phyloP scores from a whole-genome alignment of 2,797 vertebrate species.

The Pseudocheirus occidentalis region DNA sequence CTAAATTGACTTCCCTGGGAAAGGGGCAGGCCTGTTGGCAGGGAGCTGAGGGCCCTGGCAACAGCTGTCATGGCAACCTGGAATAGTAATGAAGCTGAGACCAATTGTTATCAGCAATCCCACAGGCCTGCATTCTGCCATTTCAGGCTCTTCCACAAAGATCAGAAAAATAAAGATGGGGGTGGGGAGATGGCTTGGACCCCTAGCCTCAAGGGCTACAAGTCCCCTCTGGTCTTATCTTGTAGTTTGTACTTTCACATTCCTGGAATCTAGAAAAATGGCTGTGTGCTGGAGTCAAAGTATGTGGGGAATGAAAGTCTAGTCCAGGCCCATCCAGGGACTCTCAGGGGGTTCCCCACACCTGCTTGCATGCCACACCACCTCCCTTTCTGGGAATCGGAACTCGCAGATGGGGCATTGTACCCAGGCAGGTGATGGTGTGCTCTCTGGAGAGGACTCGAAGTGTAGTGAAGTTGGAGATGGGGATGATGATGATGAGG shows the following conservation, averaged over 20 bases:
- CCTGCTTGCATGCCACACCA: slow-evolving; percentile 84
- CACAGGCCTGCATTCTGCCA: neutral
- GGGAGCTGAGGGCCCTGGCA: slow-evolving; percentile 51
- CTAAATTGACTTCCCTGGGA: slow-evolving; percentile 22
- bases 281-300: neutral
- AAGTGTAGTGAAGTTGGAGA: neutral
- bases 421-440: slow-evolving; percentile 55
- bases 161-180: slow-evolving; percentile 5
- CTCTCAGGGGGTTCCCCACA: slow-evolving; percentile 80
- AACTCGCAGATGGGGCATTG: slow-evolving; percentile 84
- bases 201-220: neutral
- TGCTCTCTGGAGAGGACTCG: slow-evolving; percentile 59
- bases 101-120: slow-evolving; percentile 15
- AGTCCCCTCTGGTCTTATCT: neutral
- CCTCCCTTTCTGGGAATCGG: slow-evolving; percentile 72
- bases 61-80: slow-evolving; percentile 67
- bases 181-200: neutral
- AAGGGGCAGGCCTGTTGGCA: slow-evolving; percentile 25
- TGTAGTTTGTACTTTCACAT: neutral
- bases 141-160: slow-evolving; percentile 26
- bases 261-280: neutral
- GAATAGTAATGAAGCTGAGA: slow-evolving; percentile 42
- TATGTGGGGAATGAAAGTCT: neutral
- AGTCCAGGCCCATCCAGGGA: slow-evolving; percentile 64
- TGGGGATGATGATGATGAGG: neutral